Evolutionary conservation across 2,797 vertebrate genomes (phyloP).

Genomic region (Neostethus bicornis): DNA sequence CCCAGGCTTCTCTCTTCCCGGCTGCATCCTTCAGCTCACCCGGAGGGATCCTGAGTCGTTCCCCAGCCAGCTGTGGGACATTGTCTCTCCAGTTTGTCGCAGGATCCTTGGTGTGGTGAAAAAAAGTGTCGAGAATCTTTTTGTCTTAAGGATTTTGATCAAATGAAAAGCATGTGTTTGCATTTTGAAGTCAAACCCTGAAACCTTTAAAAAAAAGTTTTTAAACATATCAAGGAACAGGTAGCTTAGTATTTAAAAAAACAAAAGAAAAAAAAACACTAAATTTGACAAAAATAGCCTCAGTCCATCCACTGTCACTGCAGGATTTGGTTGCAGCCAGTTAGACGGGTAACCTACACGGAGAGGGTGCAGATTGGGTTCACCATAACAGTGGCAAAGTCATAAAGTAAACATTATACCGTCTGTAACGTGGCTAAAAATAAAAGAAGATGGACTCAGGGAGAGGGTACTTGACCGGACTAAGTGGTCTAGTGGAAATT

Average conservation of each 20-base stretch:
- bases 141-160: neutral
- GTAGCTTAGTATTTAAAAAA: too few species aligned
- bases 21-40: too few species aligned
- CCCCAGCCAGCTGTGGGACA: too few species aligned
- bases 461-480: neutral
- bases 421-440: neutral
- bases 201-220: neutral
- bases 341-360: neutral
- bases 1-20: too few species aligned
- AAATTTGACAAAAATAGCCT: neutral
- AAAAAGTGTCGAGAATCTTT: too few species aligned
- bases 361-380: neutral
- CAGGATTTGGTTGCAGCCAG: neutral
- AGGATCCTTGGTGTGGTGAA: too few species aligned
- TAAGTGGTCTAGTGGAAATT: neutral
- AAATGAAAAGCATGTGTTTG: neutral
- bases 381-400: neutral
- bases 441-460: neutral
- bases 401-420: neutral
- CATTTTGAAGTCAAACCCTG: neutral
- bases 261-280: neutral
- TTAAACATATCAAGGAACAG: neutral
- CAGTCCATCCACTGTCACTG: neutral
- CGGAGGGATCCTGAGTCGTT: too few species aligned
- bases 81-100: too few species aligned